Evolutionary conservation across 2,888 invertebrate genomes (phyloP), one percentile per base, ranked within the genome.

Genomic region (Chrysolina oricalcia): DNA sequence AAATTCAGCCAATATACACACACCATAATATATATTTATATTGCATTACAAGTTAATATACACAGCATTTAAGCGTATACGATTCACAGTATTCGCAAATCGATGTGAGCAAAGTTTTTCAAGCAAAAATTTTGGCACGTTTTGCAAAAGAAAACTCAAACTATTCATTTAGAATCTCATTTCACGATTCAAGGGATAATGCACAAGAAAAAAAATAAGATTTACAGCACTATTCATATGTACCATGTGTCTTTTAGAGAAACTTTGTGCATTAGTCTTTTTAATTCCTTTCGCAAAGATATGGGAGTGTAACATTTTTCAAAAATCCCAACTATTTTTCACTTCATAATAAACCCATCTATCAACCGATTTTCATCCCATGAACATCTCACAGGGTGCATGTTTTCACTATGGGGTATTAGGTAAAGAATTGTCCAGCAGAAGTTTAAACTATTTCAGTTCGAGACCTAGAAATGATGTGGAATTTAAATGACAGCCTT

Each of bases 31-130:
- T 88, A 87, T 85, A 86, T 83, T 84, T 86, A 87, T 88, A 89
- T 89, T 88, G 88, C 88, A 88, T 88, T 87, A 86, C 86, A 86
- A 86, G 84, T 85, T 84, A 85, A 87, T 88, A 89, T 88, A 88
- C 89, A 89, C 89, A 89, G 89, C 88, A 87, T 84, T 85, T 89
- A 89, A 89, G 89, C 89, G 89, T 89, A 88, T 85, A 84, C 87
- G 87, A 84, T 84, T 75, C 78, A 78, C 82, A 78, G 50, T 35
- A 68, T 77, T 50, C 83, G 80, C 78, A 78, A 80, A 84, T 85
- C 86, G 86, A 85, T 82, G 85, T 88, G 88, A 88, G 88, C 88
- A 88, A 88, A 86, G 84, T 84, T 86, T 87, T 87, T 82, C 85
- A 86, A 87, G 86, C 86, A 84, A 86, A 86, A 88, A 88, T 88